These are phyloP conservation scores for Nudaria mundana DNA, from an alignment of 2,888 invertebrate genomes.

Conservation along the genomic window DNA sequence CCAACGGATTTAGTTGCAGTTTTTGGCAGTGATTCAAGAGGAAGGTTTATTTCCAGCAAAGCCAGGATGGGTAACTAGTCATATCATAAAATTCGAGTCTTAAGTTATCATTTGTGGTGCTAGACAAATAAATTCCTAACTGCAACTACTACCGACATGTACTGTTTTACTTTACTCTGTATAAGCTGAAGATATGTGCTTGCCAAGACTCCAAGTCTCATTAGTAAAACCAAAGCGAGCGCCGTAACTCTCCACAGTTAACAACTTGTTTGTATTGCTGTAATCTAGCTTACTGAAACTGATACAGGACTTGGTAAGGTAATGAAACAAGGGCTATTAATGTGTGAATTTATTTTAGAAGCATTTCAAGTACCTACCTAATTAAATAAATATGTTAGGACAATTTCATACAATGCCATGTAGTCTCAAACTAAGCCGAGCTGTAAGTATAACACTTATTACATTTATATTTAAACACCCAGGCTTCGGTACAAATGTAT, in stretches of 20 bases:
- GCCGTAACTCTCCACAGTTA: conserved; percentile 36
- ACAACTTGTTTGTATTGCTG: conserved; percentile 27
- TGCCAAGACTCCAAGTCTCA: conserved; percentile 60
- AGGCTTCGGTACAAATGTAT: too few species aligned
- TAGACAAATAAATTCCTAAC: conserved; percentile 21
- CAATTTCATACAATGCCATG: too few species aligned
- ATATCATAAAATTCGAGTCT: conserved; percentile 12
- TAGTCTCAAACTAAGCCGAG: too few species aligned
- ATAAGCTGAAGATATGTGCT: conserved; percentile 56
- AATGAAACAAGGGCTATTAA: too few species aligned
- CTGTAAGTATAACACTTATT: too few species aligned
- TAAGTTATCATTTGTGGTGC: conserved; percentile 9
- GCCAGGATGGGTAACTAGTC: too few species aligned
- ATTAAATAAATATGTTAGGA: too few species aligned
- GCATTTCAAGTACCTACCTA: conserved; percentile 3
- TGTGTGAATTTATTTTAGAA: too few species aligned
- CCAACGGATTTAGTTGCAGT: too few species aligned
- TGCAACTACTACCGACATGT: conserved; percentile 33
- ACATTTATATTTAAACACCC: too few species aligned
- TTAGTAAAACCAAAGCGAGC: conserved; percentile 47
- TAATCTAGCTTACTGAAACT: conserved; percentile 25
- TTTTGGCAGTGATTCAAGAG: too few species aligned
- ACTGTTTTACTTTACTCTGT: conserved; percentile 46
- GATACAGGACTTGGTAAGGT: conserved; percentile 12
- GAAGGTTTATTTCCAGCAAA: too few species aligned